Evolutionary conservation across 2,113 vertebrate genomes (phyloP).

Genomic region (Microcebus ravelobensis): DNA sequence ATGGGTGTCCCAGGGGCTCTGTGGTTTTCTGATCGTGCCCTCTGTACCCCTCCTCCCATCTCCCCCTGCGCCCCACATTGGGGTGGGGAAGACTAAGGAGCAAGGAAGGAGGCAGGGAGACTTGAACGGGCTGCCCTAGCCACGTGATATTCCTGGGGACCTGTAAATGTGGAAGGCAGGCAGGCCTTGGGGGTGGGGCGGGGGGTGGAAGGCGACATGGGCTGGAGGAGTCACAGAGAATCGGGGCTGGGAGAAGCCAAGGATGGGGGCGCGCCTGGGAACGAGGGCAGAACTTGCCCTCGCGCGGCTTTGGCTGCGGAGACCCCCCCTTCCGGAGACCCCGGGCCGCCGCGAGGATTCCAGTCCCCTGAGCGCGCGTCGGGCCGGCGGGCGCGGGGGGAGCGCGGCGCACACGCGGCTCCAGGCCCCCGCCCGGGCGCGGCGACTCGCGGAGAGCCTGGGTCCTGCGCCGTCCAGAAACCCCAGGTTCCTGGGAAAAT

Average conservation of each 20-base stretch:
- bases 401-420: fast-evolving
- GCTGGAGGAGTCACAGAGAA: not conserved
- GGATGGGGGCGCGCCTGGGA: not conserved
- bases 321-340: not conserved
- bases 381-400: not conserved
- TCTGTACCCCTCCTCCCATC: not conserved
- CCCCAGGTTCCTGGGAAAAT: not conserved
- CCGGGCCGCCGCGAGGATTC: not conserved
- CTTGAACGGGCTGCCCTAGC: too few species aligned
- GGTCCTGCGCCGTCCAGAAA: not conserved
- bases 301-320: not conserved
- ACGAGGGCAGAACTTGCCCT: not conserved
- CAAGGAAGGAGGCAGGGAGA: not conserved
- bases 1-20: not conserved
- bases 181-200: not conserved
- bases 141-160: not conserved
- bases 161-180: not conserved
- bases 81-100: not conserved
- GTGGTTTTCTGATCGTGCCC: not conserved
- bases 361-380: not conserved
- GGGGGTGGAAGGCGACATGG: not conserved
- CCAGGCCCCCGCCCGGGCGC: not conserved
- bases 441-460: not conserved
- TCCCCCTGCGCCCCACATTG: fast-evolving
- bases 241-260: not conserved